Evolutionary conservation across 2,797 vertebrate genomes (phyloP).

Genomic region (Kryptolebias ocellatus): DNA sequence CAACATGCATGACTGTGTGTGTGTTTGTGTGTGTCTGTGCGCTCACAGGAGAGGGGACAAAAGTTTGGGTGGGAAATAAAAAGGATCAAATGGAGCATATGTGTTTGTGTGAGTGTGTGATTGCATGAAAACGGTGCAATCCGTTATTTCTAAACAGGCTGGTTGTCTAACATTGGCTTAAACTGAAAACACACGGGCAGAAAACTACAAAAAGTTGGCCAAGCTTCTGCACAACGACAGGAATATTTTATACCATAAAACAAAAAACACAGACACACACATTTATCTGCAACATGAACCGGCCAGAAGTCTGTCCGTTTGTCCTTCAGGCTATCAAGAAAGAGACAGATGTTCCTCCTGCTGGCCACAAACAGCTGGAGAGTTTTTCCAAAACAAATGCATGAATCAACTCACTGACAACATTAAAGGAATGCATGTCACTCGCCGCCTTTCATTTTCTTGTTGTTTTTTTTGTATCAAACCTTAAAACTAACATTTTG

Average conservation of each 20-base stretch:
- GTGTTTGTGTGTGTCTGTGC: slow-evolving; percentile 15
- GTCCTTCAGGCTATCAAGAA: slow-evolving; percentile 60
- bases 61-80: slow-evolving; percentile 5
- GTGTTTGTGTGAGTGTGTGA: neutral
- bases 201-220: slow-evolving; percentile 15
- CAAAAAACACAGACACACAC: neutral
- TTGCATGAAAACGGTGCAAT: slow-evolving; percentile 61
- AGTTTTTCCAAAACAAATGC: neutral
- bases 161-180: slow-evolving; percentile 29
- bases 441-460: too few species aligned
- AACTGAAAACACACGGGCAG: slow-evolving; percentile 28
- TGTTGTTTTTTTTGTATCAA: too few species aligned
- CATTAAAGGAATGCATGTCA: too few species aligned
- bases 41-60: slow-evolving; percentile 5
- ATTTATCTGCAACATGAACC: neutral
- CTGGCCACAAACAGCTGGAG: slow-evolving; percentile 35
- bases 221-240: slow-evolving; percentile 31
- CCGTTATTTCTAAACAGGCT: slow-evolving; percentile 63
- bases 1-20: neutral
- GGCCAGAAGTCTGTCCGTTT: slow-evolving; percentile 44
- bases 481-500: too few species aligned
- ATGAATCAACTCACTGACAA: too few species aligned
- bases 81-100: neutral
- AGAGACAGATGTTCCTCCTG: slow-evolving; percentile 59
- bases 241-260: slow-evolving; percentile 11